Conservation (phyloP, 2,888 invertebrate genomes). For the Ichneumon xanthorius region DNA sequence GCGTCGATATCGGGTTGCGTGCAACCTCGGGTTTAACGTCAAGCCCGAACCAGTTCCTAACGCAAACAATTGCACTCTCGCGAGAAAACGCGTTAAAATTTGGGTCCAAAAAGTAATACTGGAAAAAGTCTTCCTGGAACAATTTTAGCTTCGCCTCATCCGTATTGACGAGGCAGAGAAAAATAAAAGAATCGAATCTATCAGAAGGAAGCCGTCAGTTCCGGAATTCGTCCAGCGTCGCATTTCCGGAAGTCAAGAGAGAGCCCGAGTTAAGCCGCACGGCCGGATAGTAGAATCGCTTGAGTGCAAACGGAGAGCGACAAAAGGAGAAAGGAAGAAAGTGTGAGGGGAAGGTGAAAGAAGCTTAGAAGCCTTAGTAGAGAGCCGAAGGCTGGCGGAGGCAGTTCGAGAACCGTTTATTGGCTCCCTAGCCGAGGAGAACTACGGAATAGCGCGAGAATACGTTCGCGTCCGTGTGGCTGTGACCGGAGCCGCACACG, state of each 20-base stretch:
- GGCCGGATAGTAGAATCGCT: conserved; percentile 39
- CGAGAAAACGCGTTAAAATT: background rate
- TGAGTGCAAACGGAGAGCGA: conserved; percentile 43
- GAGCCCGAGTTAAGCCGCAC: background rate
- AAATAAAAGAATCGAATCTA: background rate
- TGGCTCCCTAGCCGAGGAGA: conserved; percentile 39
- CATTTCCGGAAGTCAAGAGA: conserved; percentile 37
- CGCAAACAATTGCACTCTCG: background rate
- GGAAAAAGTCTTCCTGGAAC: background rate
- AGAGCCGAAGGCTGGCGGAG: conserved; percentile 20
- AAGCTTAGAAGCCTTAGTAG: conserved; percentile 58
- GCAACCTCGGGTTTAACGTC: background rate
- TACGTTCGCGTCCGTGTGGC: background rate
- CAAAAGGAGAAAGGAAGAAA: conserved; percentile 50
- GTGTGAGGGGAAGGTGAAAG: conserved; percentile 44
- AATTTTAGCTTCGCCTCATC: background rate
- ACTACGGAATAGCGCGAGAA: conserved; percentile 35
- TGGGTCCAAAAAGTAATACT: background rate
- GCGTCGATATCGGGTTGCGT: conserved; percentile 32
- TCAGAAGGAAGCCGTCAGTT: background rate
- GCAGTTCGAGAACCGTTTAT: conserved; percentile 60
- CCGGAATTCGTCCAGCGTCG: background rate
- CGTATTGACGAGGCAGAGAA: background rate
- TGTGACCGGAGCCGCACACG: background rate
- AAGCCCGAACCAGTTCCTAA: conserved; percentile 26